Base-by-base conservation (phyloP, 2,797 vertebrate genomes). In the Bryconaethiops microstoma region DNA sequence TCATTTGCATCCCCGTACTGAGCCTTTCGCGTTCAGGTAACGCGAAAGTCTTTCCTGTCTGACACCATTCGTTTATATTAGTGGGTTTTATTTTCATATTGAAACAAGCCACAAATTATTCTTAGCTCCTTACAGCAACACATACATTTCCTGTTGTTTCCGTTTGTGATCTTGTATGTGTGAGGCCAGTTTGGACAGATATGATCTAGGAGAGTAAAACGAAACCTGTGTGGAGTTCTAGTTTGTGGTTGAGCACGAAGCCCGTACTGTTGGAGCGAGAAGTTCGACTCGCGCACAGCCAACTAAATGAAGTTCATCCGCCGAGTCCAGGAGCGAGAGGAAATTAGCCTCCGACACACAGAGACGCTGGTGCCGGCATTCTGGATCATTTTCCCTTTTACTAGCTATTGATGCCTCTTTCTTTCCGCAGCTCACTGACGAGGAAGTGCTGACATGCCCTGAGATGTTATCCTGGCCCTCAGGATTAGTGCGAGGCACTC, bases 161-260 rank as follows among this genome's bases (percentile, higher is more conserved):
- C 29, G 4, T 25, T 21, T 71, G 50, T 19, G 21, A 1, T 3
- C 19, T 1, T 71, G 67, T 8, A 7, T 29, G 68, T 29, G 8
- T 21, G n/a, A 50, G 23, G 21, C 48, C 17, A 10, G 19, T 65
- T 35, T 40, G 40, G 16, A 45, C 16, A 57, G 52, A n/a, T 55
- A 55, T 39, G 29, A 73, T 73, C 29, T 39, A 57, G 52, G 8
- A 13, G 8, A 17, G 25, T 39, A 21, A 0, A 39, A 57, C 7
- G 17, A 45, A 67, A 21, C 39, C 39, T 7, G 12, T 57, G 14
- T 35, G 29, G 68, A 67, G 52, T 78, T 68, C 65, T 74, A 76
- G 55, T 76, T 39, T 39, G 29, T 55, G 55, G 64, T 57, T 12
- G 42, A 77, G 54, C 69, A 78, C 76, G 78, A 69, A 74, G 63